Percentiles rank a stretch among this genome's conserved stretches.
phyloP scores from a whole-genome alignment of 1,140 invertebrate species.

The Cheumatopsyche charites region DNA sequence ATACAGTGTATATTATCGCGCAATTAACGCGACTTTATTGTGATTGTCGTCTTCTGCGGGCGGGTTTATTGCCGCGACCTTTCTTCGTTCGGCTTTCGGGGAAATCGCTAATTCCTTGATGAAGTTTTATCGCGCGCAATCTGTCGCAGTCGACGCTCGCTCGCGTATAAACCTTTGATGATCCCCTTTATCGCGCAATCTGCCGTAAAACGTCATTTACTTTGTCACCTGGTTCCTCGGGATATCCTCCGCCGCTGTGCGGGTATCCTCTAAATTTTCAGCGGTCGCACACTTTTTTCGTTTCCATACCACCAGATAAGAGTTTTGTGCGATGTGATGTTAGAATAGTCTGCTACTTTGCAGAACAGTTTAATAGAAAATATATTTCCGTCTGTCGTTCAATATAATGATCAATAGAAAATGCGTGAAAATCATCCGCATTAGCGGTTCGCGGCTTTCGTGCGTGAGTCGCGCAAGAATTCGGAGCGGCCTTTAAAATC shows the following conservation, averaged over 20 bases:
- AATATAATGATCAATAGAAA: too few relatives aligned
- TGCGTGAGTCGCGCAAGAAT: too few relatives aligned
- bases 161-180: slow-evolving; percentile 39
- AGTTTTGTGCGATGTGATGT: too few relatives aligned
- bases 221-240: slow-evolving; percentile 39
- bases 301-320: too few relatives aligned
- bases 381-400: too few relatives aligned
- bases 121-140: slow-evolving; percentile 41
- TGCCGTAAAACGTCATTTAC: slow-evolving; percentile 48
- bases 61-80: neutral
- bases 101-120: slow-evolving; percentile 37
- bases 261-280: neutral
- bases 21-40: neutral
- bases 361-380: too few relatives aligned
- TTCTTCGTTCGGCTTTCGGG: slow-evolving; percentile 8
- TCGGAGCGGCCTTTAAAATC: too few relatives aligned
- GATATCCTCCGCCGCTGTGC: neutral
- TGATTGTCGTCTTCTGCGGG: neutral
- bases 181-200: slow-evolving; percentile 48
- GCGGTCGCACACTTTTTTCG: slow-evolving; percentile 14
- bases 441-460: too few relatives aligned
- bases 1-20: too few relatives aligned
- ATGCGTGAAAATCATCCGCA: too few relatives aligned
- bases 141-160: slow-evolving; percentile 37
- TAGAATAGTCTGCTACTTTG: too few relatives aligned